Conservation (phyloP, 2,113 vertebrate genomes). For the Cranoglanis bouderius region DNA sequence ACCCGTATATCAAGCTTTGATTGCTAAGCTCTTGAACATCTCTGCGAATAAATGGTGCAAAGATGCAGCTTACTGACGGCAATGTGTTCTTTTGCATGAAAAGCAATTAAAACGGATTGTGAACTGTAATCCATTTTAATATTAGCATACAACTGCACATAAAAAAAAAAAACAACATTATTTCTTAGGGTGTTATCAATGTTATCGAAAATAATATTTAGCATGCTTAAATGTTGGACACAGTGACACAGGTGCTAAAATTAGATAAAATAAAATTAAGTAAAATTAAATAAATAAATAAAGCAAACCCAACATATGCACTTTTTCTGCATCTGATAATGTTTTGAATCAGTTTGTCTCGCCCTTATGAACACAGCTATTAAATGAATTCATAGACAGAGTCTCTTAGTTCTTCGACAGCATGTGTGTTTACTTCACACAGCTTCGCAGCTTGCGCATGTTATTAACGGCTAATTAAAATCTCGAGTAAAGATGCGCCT, state of each 20-base stretch:
- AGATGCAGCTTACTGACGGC: not conserved
- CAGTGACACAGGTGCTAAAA: not conserved
- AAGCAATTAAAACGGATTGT: not conserved
- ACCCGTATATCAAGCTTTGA: not conserved
- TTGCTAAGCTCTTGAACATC: not conserved
- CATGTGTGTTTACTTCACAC: conserved; percentile 33
- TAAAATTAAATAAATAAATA: not conserved
- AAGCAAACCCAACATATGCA: not conserved
- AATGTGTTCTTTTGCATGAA: not conserved
- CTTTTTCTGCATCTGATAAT: not conserved
- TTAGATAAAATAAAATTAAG: not conserved
- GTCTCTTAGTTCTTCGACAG: not conserved
- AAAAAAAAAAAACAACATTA: not conserved
- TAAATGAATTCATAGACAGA: conserved; percentile 21
- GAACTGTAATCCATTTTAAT: not conserved
- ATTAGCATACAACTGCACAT: not conserved
- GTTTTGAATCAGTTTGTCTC: not conserved
- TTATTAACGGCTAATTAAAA: conserved; percentile 40
- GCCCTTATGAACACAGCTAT: not conserved
- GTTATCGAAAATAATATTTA: not conserved
- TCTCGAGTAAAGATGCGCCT: not conserved
- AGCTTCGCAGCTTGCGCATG: conserved; percentile 24
- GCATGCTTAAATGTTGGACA: not conserved
- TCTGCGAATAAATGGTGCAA: not conserved
- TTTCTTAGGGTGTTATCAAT: too few relatives aligned